Base-by-base conservation (phyloP, 2,797 vertebrate species). In the Caiman crocodilus region DNA sequence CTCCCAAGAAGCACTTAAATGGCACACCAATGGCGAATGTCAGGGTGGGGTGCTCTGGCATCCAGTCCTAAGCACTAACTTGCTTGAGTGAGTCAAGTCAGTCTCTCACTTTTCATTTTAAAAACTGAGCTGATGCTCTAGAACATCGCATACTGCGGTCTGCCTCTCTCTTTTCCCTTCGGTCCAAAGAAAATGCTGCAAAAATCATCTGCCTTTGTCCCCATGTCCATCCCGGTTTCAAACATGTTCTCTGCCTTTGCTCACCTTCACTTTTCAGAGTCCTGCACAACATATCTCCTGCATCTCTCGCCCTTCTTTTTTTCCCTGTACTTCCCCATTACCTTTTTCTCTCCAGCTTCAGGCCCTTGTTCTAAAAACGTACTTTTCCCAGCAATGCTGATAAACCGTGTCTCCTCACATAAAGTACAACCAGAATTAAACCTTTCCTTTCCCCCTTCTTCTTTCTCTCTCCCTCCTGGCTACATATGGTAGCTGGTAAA, bases 401-500 rank as follows among this genome's bases (percentile, higher is more conserved):
- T 58, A 82, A 82, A 64, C 25, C 4, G 15, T 1, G 0, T 67
- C 83, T 90, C 17, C 73, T 50, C 15, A 56, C 21, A 28, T 75
- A 28, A 78, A 90, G 14, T 57, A 4, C 0, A 55, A 88, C 50
- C 58, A 82, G 18, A 28, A 79, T 5, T 80, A 26, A 42, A 60
- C 14, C 17, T 14, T 76, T 84, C 60, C 69, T 42, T 90, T n/a
- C 26, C 14, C n/a, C 11, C 23, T 21, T 64, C 28, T 77, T 4
- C 11, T 15, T 63, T 63, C 75, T 65, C 88, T 92, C 13, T 76
- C 42, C 55, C 64, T 14, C 18, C 16, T 80, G 84, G 28, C 23
- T 89, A 64, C 25, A 82, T 11, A 85, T 67, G 87, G 57, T 61
- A 86, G 13, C 25, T 79, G 5, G 30, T 26, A 75, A 88, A 61